Evolutionary conservation across 2,797 vertebrate species (phyloP).

Genomic region (Sternarchorhynchus goeldii): DNA sequence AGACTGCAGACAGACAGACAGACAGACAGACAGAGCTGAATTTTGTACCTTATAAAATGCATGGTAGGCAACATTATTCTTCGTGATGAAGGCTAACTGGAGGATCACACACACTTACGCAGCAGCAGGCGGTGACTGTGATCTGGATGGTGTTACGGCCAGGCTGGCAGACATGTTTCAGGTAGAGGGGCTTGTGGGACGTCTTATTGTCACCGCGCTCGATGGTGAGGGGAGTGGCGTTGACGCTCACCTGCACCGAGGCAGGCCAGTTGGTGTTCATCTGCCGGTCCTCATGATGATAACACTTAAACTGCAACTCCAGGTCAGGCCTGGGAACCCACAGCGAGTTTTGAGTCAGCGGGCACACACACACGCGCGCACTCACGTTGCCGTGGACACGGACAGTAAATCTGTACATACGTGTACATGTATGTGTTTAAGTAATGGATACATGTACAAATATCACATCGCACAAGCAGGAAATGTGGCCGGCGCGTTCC

Average conservation of each 20-base stretch:
- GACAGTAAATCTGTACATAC: neutral
- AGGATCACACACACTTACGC: constrained; percentile 76
- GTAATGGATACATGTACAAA: too few relatives aligned
- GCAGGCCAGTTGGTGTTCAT: constrained; percentile 98
- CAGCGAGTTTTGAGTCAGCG: neutral
- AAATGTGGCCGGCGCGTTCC: too few relatives aligned
- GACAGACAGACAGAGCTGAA: neutral
- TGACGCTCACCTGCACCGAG: constrained; percentile 89
- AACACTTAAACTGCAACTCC: constrained; percentile 97
- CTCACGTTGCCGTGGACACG: constrained; percentile 48
- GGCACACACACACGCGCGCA: neutral
- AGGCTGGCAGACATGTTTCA: constrained; percentile 94
- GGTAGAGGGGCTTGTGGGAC: constrained; percentile 93
- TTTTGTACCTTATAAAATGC: neutral
- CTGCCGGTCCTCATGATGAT: constrained; percentile 95
- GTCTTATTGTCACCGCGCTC: constrained; percentile 96
- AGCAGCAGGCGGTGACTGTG: constrained; percentile 95
- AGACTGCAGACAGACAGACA: constrained; percentile 68
- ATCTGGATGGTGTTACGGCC: constrained; percentile 97
- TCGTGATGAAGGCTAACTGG: neutral
- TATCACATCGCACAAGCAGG: too few relatives aligned
- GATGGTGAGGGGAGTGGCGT: constrained; percentile 89
- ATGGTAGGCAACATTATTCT: neutral
- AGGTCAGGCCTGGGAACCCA: constrained; percentile 82
- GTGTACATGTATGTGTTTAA: neutral